Conservation (phyloP, 1,140 invertebrate genomes). For the Protaetia brevitarsis region DNA sequence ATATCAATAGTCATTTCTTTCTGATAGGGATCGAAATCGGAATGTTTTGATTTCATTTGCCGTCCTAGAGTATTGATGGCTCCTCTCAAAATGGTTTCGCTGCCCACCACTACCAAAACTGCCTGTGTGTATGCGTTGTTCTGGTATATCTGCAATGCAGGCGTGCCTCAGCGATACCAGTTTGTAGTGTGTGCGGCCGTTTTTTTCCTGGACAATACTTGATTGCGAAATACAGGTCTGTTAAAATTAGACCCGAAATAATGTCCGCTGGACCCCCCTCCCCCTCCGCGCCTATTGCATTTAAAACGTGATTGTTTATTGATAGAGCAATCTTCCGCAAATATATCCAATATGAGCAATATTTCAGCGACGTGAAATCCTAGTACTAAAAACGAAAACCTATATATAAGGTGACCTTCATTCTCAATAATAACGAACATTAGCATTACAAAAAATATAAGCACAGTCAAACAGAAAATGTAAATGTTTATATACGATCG, state of each 20-base stretch:
- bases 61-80: conserved; percentile 36
- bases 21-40: background rate
- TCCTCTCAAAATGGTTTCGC: conserved; percentile 47
- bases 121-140: conserved; percentile 47
- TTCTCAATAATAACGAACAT: conserved; percentile 23
- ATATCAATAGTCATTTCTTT: no score
- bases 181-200: conserved; percentile 42
- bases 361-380: conserved; percentile 25
- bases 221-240: conserved; percentile 36
- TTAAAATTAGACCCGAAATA: conserved; percentile 31
- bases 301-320: conserved; percentile 39
- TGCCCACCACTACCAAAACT: conserved; percentile 45
- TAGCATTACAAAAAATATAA: no score
- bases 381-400: conserved; percentile 24
- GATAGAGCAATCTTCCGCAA: conserved; percentile 30
- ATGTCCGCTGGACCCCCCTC: conserved; percentile 24
- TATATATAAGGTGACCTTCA: conserved; percentile 38
- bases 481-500: conserved; percentile 24
- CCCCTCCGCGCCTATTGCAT: conserved; percentile 41
- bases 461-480: conserved; percentile 16
- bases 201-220: conserved; percentile 43
- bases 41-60: conserved; percentile 4
- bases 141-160: conserved; percentile 49
- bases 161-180: conserved; percentile 44
- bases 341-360: conserved; percentile 27